A percentile compares a stretch with the other conserved stretches of the same genome.
Evolutionary conservation across 2,888 invertebrate species (phyloP).

Genomic region (Brachyopa scutellaris): DNA sequence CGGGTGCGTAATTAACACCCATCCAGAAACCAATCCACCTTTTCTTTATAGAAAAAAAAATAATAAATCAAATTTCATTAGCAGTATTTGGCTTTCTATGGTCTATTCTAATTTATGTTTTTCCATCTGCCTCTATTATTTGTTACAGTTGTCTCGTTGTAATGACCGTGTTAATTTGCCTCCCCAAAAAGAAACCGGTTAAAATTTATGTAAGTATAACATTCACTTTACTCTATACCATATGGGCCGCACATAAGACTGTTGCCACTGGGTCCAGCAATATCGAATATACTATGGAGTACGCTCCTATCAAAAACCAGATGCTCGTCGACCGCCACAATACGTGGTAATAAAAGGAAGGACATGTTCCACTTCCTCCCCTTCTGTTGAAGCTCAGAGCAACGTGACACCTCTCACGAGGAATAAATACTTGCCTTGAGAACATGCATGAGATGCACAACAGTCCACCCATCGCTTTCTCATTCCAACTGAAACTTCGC

Average conservation of each 20-base stretch:
- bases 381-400: background rate
- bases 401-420: conserved; percentile 44
- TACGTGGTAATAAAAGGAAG: background rate
- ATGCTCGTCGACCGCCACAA: background rate
- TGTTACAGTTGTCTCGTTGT: conserved; percentile 11
- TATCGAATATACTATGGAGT: too few relatives aligned
- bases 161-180: conserved; percentile 9
- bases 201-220: too few relatives aligned
- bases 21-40: too few relatives aligned
- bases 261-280: too few relatives aligned
- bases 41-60: too few relatives aligned
- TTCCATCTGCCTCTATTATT: background rate
- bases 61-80: too few relatives aligned
- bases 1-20: too few relatives aligned
- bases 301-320: too few relatives aligned
- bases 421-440: conserved; percentile 5
- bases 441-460: too few relatives aligned
- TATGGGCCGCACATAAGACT: too few relatives aligned
- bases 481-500: background rate
- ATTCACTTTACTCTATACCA: too few relatives aligned
- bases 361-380: conserved; percentile 20
- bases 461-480: background rate
- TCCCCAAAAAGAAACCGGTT: conserved; percentile 13
- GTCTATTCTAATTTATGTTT: background rate
- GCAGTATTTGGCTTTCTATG: background rate